Percentiles rank a stretch among this genome's conserved stretches.
Conservation (phyloP, 2,113 vertebrate species). For the Symphodus melops region DNA sequence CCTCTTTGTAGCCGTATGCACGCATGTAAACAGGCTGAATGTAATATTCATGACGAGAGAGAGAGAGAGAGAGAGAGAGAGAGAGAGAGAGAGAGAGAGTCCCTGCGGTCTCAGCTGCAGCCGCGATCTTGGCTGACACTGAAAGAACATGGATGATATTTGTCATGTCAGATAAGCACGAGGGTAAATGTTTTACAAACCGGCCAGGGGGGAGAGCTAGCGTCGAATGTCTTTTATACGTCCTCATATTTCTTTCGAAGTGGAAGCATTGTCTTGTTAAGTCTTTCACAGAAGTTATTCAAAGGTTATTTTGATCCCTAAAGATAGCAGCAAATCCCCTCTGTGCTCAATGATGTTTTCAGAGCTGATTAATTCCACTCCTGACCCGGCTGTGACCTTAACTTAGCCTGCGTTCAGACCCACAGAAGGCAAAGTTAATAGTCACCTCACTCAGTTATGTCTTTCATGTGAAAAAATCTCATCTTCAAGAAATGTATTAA, state of each 20-base stretch:
- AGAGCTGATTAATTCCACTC: conserved; percentile 22
- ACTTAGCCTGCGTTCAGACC: neutral
- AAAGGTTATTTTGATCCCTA: conserved; percentile 1
- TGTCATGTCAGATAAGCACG: conserved; percentile 67
- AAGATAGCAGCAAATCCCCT: neutral
- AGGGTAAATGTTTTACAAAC: conserved; percentile 79
- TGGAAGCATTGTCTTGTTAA: neutral
- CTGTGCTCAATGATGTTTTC: conserved; percentile 7
- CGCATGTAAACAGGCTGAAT: conserved; percentile 63
- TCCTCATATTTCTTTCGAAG: neutral
- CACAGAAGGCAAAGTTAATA: neutral
- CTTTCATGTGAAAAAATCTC: conserved; percentile 16
- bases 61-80: conserved; percentile 60
- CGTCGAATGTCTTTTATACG: conserved; percentile 27
- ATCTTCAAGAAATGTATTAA: conserved; percentile 26
- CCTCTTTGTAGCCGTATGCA: conserved; percentile 30
- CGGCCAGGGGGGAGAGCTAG: conserved; percentile 54
- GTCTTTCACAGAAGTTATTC: neutral
- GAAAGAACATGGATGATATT: conserved; percentile 73
- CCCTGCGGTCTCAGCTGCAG: conserved; percentile 70
- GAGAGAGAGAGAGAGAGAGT: conserved; percentile 55
- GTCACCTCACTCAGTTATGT: neutral
- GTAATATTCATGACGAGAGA: conserved; percentile 72
- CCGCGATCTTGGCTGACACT: conserved; percentile 71
- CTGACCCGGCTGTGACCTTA: conserved; percentile 5